phyloP scores from a whole-genome alignment of 1,140 invertebrate genomes.

The Stegodyphus dumicola region DNA sequence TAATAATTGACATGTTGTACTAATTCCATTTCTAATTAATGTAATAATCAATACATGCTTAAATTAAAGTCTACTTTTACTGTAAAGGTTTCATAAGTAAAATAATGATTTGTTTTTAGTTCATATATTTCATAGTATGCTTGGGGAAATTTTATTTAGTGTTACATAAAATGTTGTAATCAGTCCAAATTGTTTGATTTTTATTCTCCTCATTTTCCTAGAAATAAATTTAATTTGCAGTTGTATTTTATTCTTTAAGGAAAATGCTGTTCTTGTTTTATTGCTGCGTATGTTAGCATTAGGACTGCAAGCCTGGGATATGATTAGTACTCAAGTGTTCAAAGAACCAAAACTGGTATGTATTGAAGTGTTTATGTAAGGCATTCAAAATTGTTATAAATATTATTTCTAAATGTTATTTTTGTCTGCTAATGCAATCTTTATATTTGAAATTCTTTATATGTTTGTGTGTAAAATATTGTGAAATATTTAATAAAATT shows the following conservation, averaged over 20 bases:
- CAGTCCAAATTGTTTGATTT: too few species aligned
- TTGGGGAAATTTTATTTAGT: too few species aligned
- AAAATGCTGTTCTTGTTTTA: constrained; percentile 91
- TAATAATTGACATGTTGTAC: too few species aligned
- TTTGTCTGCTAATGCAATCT: background rate
- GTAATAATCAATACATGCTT: too few species aligned
- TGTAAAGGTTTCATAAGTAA: too few species aligned
- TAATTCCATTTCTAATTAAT: too few species aligned
- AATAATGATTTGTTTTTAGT: too few species aligned
- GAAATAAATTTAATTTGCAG: too few species aligned
- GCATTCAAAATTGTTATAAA: background rate
- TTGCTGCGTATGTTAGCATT: constrained; percentile 91
- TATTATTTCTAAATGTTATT: background rate
- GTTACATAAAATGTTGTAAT: too few species aligned
- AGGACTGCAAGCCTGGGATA: constrained; percentile 94
- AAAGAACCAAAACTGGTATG: constrained; percentile 85
- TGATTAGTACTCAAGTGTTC: constrained; percentile 92
- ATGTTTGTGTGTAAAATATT: background rate
- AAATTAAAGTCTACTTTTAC: too few species aligned
- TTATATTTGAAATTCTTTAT: background rate
- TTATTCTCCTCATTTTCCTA: too few species aligned
- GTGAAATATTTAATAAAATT: background rate
- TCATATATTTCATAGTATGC: too few species aligned
- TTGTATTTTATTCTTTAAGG: constrained; percentile 68
- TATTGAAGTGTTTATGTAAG: constrained; percentile 13